phyloP scores from a whole-genome alignment of 2,113 vertebrate genomes.

The Apodemus sylvaticus region DNA sequence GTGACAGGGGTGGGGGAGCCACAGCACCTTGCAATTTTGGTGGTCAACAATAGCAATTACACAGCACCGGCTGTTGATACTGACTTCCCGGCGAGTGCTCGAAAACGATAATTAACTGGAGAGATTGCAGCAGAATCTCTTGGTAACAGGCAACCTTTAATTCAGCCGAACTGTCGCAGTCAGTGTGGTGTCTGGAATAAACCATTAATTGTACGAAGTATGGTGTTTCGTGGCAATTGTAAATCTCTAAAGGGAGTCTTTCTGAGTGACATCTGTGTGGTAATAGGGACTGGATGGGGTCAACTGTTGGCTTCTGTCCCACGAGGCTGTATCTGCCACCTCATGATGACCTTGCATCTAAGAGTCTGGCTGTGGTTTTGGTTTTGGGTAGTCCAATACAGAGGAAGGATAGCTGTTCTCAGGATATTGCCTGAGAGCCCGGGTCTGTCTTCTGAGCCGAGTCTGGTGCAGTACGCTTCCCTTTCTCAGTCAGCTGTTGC shows the following conservation, averaged over 20 bases:
- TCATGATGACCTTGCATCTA: neutral
- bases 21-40: conserved; percentile 39
- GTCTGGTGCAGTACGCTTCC: neutral
- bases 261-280: neutral
- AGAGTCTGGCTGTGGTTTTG: neutral
- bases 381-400: neutral
- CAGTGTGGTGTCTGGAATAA: conserved; percentile 54
- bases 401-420: neutral
- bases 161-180: conserved; percentile 14
- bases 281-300: neutral
- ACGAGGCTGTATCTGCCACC: neutral
- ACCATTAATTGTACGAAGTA: conserved; percentile 52
- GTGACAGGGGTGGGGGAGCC: neutral
- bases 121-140: neutral
- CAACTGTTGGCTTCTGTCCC: neutral
- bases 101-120: conserved; percentile 60
- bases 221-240: conserved; percentile 38
- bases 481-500: neutral
- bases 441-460: neutral
- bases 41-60: conserved; percentile 47
- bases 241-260: conserved; percentile 4
- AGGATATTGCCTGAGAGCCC: neutral
- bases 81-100: conserved; percentile 20
- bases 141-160: conserved; percentile 45
- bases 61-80: conserved; percentile 4